A percentile compares a stretch with the other conserved stretches of the same genome.
phyloP scores from a whole-genome alignment of 1,140 invertebrate species.

The Trichonephila clavipes region DNA sequence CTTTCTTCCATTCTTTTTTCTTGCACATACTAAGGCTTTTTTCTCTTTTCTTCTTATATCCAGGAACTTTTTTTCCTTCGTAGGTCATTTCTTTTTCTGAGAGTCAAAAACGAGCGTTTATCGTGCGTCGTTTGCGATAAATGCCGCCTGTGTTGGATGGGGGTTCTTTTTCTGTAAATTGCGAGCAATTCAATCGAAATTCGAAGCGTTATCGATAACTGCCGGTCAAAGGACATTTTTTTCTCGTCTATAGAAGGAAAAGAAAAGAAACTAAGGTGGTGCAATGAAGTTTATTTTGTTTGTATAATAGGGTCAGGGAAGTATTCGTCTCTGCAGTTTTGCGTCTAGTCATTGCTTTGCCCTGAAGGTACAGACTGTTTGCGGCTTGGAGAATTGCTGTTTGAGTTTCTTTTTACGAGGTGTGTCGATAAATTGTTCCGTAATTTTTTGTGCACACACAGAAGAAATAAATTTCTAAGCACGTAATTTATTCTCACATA shows the following conservation, averaged over 20 bases:
- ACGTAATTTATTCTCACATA: too few relatives aligned
- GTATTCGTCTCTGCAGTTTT: constrained; percentile 13
- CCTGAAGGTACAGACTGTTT: background rate
- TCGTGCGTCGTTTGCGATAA: constrained; percentile 73
- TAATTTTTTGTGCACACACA: too few relatives aligned
- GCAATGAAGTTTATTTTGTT: constrained; percentile 25
- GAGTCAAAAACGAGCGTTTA: constrained; percentile 74
- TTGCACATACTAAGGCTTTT: constrained; percentile 1
- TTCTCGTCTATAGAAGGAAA: background rate
- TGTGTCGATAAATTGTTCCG: too few relatives aligned
- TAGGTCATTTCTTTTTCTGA: constrained; percentile 63
- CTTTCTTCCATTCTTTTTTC: constrained; percentile 39
- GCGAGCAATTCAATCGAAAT: constrained; percentile 73
- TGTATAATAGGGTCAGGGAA: constrained; percentile 34
- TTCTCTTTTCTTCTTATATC: constrained; percentile 30
- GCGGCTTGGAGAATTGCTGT: background rate
- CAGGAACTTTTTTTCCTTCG: constrained; percentile 2
- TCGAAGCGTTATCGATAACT: constrained; percentile 71
- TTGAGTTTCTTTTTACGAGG: too few relatives aligned
- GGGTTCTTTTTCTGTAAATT: constrained; percentile 71
- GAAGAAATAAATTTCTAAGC: too few relatives aligned
- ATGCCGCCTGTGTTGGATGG: constrained; percentile 57
- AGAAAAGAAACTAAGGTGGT: constrained; percentile 50
- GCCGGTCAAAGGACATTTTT: constrained; percentile 66
- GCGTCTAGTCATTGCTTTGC: background rate